Base-by-base conservation (phyloP, 2,797 vertebrate genomes). In the Phoxinus dragarum region DNA sequence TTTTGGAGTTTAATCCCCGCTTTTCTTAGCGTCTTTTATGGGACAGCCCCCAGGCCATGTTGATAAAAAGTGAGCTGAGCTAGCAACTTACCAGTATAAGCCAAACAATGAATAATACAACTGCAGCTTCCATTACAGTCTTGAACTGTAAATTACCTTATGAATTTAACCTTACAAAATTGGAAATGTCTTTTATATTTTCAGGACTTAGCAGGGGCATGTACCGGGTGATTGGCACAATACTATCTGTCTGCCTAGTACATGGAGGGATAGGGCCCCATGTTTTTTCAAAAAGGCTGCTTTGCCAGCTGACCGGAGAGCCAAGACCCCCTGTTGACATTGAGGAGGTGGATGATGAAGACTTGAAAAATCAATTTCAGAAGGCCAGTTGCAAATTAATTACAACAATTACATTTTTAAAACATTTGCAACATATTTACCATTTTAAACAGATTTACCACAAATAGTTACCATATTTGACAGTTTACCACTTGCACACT, bases 181-280 rank as follows among this genome's bases (percentile, higher is more conserved):
- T 72, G 10, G 0, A 72, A 44, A n/a, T 72, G 21, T n/a, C 8
- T 72, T 72, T 72, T 42, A 72, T 72, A 72, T 72, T 72, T 72
- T n/a, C 40, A 72, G 69, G 69, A 72, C 68, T 72, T 23, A 44
- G 69, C 69, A 72, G 40, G 40, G 38, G 40, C 40, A 44, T 19
- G 11, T 72, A 72, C 69, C n/a, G 5, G 44, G 23, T 72, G 6
- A n/a, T 44, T 44, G 40, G 69, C 6, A 72, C 1, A 11, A 44
- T 44, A 12, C 3, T 44, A n/a, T 27, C 69, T 44, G 69, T 71
- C 7, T 71, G 68, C 21, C 38, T 71, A 11, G 40, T 72, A 4
- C 38, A 71, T 42, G 38, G 68, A 42, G 68, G 68, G 40, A 11
- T 72, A 42, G 40, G 69, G 47, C 40, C 40, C 19, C 69, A 72